Base-by-base conservation (phyloP, 2,113 vertebrate species). In the Lepidiolamprologus cunningtoni region DNA sequence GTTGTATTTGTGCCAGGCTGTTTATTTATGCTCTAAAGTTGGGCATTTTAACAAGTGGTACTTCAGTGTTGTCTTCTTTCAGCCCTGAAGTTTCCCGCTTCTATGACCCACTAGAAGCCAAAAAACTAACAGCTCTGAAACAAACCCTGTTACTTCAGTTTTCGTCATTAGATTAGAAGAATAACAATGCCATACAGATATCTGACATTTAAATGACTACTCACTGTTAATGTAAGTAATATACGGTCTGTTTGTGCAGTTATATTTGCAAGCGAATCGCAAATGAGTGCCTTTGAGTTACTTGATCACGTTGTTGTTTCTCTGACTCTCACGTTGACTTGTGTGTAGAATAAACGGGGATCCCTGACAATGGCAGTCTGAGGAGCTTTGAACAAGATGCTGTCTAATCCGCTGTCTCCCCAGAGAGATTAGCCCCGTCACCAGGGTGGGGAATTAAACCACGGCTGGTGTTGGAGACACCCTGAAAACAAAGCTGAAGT, bases 351-450 rank as follows among this genome's bases (percentile, higher is more conserved):
- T 71, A 83, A 93, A 71, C 57, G n/a, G 63, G 79, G 83, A 82
- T 86, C 66, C 78, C 85, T 33, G 66, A 40, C 82, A 45, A 42
- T 80, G 21, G 42, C 54, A 14, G 83, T 66, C 80, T 47, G 68
- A 83, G 76, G 53, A 88, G 86, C 87, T 92, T 90, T 88, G 71
- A 3, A 61, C 82, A 89, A 90, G 86, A 91, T 85, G 91, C 78
- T 9, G 47, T 87, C 57, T 94, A 95, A 95, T 94, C 95, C 80
- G 19, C 31, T 19, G 90, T 94, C 91, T 95, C 91, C 92, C 94
- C 79, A 28, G 90, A 90, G 91, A 93, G 95, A 94, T 93, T 86
- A 92, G 88, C 89, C 80, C 61, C 52, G 89, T 90, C 93, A 92
- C 89, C 84, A 53, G 23, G 52, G 71, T 82, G 28, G 86, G 83